Conservation (phyloP, 2,113 vertebrate species). For the Hippotragus niger region DNA sequence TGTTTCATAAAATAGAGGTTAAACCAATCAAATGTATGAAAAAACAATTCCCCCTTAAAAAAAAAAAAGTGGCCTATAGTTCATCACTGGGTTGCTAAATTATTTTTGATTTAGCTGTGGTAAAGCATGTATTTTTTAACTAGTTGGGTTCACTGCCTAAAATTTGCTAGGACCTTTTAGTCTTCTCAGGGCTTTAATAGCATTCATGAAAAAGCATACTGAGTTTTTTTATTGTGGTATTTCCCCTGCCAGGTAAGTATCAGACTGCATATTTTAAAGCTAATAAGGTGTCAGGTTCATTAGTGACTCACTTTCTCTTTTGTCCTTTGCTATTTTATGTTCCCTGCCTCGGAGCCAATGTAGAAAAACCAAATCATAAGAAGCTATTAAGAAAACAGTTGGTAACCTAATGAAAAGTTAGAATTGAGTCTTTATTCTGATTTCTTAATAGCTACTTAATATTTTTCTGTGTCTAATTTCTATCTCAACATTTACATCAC, state of each 20-base stretch:
- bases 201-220: constrained; percentile 72
- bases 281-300: constrained; percentile 68
- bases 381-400: not conserved
- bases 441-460: constrained; percentile 19
- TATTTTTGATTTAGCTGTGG: constrained; percentile 35
- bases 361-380: constrained; percentile 22
- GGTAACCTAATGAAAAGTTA: not conserved
- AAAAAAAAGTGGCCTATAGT: not conserved
- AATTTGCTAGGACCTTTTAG: constrained; percentile 60
- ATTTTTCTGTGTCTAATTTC: not conserved
- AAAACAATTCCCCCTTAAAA: not conserved
- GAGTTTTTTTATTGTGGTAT: constrained; percentile 52
- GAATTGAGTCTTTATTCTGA: not conserved
- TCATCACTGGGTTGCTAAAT: not conserved
- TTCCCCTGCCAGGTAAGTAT: not conserved
- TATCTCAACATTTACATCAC: not conserved
- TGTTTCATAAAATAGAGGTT: not conserved
- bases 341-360: constrained; percentile 43
- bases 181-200: constrained; percentile 58
- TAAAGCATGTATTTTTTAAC: constrained; percentile 11
- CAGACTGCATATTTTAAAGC: constrained; percentile 30
- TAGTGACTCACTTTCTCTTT: constrained; percentile 71
- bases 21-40: not conserved
- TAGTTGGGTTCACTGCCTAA: not conserved
- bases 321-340: constrained; percentile 55